Evolutionary conservation across 2,113 vertebrate species (phyloP), one percentile per base, ranked within the genome.

Genomic region (Myotis lucifugus): DNA sequence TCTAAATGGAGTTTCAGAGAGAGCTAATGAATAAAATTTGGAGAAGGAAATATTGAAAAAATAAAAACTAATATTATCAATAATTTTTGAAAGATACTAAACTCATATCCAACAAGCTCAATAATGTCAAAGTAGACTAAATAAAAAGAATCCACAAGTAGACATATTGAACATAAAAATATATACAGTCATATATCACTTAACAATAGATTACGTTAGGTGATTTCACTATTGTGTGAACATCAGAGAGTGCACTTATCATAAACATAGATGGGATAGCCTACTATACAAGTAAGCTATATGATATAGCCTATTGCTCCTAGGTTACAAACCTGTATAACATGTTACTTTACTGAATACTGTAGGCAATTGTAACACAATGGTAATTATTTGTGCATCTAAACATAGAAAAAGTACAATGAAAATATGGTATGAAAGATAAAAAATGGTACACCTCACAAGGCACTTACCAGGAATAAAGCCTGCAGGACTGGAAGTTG

Each of bases 51-150:
- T 19, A 48, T 34, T 87, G 3, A 42, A 76, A 83, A 83, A 13
- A 29, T 27, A 59, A 42, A 21, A 67, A 76, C 1, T 54, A 61
- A 37, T 46, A 84, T 84, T 90, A 73, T 69, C 8, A 74, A 86
- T 3, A 88, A 82, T 40, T 52, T 94, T 66, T 92, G 8, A 74
- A 86, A 95, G 59, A 85, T 8, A 90, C 7, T 50, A 70, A 72
- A 85, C 13, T 92, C n/a, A 90, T 29, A 83, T 61, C 11, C 13
- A 73, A 72, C 79, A 85, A 67, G 12, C 2, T 37, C 50, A 91
- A 88, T 77, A 73, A 50, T 7, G 42, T 91, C 50, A 42, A 84
- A 87, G 34, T 21, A 92, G 19, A 70, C 21, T 46, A 74, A 85
- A 61, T 64, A 61, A 40, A 85, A 84, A 54, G 7, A 88, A 92